Base-by-base conservation (phyloP, 2,888 invertebrate genomes). In the Euplagia quadripunctaria region DNA sequence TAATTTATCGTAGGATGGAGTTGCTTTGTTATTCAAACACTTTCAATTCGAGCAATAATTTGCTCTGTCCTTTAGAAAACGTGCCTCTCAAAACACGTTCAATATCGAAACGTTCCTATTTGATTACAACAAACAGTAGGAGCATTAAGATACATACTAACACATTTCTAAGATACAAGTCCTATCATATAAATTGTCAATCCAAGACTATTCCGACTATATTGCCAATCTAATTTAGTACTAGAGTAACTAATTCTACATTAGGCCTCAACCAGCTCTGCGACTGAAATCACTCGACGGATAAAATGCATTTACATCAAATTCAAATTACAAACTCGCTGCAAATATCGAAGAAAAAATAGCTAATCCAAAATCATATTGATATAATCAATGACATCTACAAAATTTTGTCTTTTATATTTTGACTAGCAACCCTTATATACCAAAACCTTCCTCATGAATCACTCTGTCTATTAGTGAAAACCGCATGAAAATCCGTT, bases 41-140 rank as follows among this genome's bases (percentile, higher is more conserved):
- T 12, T 20, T 2, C 8, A 51, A 51, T 51, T 51, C 58, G 11
- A 58, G 11, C 5, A 20, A 11, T 58, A 58, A 58, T 58, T 58
- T 20, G 58, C 20, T 58, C 1, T 11, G 20, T 1, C 11, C 20
- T 58, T 58, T 58, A 58, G 11, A 20, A 58, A 55, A n/a, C n/a
- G 55, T 55, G 12, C 58, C 5, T 58, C 20, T 20, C 4, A 20
- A 58, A 11, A 12, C 20, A 20, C 4, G 3, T 58, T 55, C 58
- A 58, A 58, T 58, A 58, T 20, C 58, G 58, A 58, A 58, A 58
- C 20, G 12, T 58, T 20, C 58, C 58, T 20, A 20, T 20, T 58
- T 58, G 20, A 58, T 58, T 58, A 58, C 58, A 58, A 20, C 58
- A 64, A 64, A 64, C 64, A 16, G 42, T 64, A 64, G 7, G 64